Evolutionary conservation across 1,140 invertebrate genomes (phyloP).

Genomic region (Thaumetopoea pityocampa): DNA sequence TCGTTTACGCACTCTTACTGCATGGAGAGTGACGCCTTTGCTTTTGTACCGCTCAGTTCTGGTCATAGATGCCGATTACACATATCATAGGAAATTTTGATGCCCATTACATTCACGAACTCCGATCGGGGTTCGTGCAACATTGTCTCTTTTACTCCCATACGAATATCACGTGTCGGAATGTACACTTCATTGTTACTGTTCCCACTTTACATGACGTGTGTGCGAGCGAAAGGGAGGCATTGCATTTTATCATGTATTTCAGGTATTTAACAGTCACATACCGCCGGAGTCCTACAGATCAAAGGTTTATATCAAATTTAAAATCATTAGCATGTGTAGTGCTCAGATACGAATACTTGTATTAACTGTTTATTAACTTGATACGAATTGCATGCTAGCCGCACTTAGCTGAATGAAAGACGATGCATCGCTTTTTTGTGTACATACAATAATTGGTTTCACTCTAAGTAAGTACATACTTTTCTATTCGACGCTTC

Average conservation of each 20-base stretch:
- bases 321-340: conserved; percentile 70
- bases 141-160: too few relatives aligned
- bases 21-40: too few relatives aligned
- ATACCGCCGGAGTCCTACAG: conserved; percentile 92
- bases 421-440: conserved; percentile 20
- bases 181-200: conserved; percentile 11
- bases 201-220: conserved; percentile 13
- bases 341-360: conserved; percentile 43
- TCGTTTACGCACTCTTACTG: too few relatives aligned
- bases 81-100: too few relatives aligned
- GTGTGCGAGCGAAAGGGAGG: conserved; percentile 38
- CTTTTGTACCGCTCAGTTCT: too few relatives aligned
- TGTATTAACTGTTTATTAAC: conserved; percentile 16
- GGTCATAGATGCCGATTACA: too few relatives aligned
- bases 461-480: conserved; percentile 7
- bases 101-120: too few relatives aligned
- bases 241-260: conserved; percentile 74
- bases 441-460: conserved; percentile 14
- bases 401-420: conserved; percentile 21
- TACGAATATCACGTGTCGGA: too few relatives aligned
- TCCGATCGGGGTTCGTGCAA: too few relatives aligned
- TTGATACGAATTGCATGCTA: conserved; percentile 30
- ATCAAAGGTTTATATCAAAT: conserved; percentile 85
- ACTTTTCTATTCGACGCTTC: conserved; percentile 1
- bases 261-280: conserved; percentile 94